phyloP scores from a whole-genome alignment of 2,888 invertebrate genomes.

The Hoplodrina blanda region DNA sequence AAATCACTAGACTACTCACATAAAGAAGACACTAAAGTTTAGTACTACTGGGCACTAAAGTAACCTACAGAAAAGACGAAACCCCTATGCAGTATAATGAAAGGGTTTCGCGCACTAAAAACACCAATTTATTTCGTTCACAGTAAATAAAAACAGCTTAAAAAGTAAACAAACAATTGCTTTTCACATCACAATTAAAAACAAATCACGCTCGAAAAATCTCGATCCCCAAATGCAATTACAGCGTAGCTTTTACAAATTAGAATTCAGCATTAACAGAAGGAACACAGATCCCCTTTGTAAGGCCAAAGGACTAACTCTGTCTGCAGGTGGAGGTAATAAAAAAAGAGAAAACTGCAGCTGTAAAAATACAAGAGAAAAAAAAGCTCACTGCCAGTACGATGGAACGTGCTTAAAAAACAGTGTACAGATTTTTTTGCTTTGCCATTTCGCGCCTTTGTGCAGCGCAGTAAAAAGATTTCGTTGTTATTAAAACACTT shows the following conservation, averaged over 20 bases:
- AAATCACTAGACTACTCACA: constrained; percentile 15
- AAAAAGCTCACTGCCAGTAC: constrained; percentile 24
- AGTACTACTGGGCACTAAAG: constrained; percentile 15
- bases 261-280: constrained; percentile 57
- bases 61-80: constrained; percentile 17
- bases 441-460: constrained; percentile 44
- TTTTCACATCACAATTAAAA: constrained; percentile 26
- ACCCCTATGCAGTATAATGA: neutral
- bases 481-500: constrained; percentile 44
- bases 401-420: constrained; percentile 60
- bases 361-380: constrained; percentile 59
- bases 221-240: constrained; percentile 49
- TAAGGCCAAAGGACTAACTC: constrained; percentile 43
- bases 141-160: constrained; percentile 5
- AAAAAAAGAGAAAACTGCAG: constrained; percentile 41
- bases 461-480: constrained; percentile 15
- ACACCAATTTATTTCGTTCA: neutral
- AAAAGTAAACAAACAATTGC: constrained; percentile 20
- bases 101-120: constrained; percentile 19
- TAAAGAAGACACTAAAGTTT: constrained; percentile 33
- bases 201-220: constrained; percentile 29
- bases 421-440: constrained; percentile 40
- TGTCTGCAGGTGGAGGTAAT: constrained; percentile 51
- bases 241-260: constrained; percentile 55
- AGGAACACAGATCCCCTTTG: constrained; percentile 52